Conservation (phyloP, 2,113 vertebrate species). For the Geothlypis trichas region DNA sequence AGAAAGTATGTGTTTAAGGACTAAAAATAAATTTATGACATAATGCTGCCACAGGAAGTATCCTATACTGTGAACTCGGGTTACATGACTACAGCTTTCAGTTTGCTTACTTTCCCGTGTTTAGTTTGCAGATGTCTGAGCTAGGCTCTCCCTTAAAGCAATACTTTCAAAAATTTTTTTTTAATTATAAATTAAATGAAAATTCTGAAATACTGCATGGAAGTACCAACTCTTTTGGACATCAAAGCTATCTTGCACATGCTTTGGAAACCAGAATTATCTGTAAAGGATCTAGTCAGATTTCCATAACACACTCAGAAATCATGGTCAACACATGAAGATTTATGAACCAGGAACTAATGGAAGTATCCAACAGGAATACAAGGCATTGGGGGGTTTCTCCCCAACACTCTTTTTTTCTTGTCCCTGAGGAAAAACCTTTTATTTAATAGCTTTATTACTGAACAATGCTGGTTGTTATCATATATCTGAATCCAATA, state of each 20-base stretch:
- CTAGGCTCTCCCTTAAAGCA: neutral
- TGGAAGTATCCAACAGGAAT: neutral
- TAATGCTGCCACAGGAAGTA: constrained; percentile 25
- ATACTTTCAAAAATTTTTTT: neutral
- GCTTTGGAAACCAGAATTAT: neutral
- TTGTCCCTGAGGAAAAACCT: neutral
- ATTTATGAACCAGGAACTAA: neutral
- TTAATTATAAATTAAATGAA: neutral
- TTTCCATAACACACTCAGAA: neutral
- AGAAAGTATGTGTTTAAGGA: neutral
- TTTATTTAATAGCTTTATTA: neutral
- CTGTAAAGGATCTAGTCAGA: neutral
- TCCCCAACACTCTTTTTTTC: neutral
- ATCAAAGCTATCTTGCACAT: neutral
- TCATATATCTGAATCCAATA: neutral
- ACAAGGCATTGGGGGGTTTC: neutral
- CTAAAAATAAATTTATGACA: constrained; percentile 45
- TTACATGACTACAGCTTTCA: constrained; percentile 11
- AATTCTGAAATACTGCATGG: neutral
- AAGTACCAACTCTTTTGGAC: neutral
- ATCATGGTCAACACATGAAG: neutral
- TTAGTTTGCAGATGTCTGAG: neutral
- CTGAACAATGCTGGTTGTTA: neutral
- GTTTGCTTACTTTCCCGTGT: neutral
- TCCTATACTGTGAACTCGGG: neutral